Evolutionary conservation across 2,888 invertebrate genomes (phyloP).

Genomic region (Morpho achilles): DNA sequence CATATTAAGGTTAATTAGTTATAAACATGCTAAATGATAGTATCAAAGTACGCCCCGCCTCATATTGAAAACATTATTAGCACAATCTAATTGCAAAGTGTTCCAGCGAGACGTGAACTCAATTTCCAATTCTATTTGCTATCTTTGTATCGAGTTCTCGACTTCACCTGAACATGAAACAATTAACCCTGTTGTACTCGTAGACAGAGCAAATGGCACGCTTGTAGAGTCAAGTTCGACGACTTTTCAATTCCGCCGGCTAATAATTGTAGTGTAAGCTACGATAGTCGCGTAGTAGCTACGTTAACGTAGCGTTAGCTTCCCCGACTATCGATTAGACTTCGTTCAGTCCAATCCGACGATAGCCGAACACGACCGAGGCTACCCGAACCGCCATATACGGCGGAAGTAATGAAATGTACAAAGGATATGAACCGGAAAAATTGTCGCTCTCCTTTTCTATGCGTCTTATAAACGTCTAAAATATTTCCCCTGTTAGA

Average conservation of each 20-base stretch:
- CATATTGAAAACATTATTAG: conserved; percentile 25
- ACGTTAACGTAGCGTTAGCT: conserved; percentile 46
- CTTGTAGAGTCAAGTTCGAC: conserved; percentile 45
- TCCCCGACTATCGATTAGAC: conserved; percentile 69
- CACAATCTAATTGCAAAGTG: conserved; percentile 26
- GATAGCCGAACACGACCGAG: conserved; percentile 47
- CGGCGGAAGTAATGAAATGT: conserved; percentile 78
- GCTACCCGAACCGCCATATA: conserved; percentile 55
- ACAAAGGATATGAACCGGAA: conserved; percentile 77
- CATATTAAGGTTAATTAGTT: too few relatives aligned
- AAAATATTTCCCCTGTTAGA: conserved; percentile 57
- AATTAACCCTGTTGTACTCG: conserved; percentile 37
- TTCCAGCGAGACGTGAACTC: conserved; percentile 30
- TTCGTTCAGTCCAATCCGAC: conserved; percentile 47
- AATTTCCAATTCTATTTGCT: conserved; percentile 33
- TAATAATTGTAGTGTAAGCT: conserved; percentile 56
- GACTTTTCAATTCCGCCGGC: conserved; percentile 44
- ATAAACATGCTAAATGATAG: conserved; percentile 3
- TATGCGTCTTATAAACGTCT: conserved; percentile 60
- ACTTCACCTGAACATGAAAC: conserved; percentile 34
- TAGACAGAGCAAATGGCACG: conserved; percentile 34
- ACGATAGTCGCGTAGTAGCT: conserved; percentile 64
- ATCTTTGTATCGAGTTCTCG: conserved; percentile 35
- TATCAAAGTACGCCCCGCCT: conserved; percentile 7
- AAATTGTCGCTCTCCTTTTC: conserved; percentile 73